phyloP scores from a whole-genome alignment of 1,140 invertebrate species.

The Helicorthomorpha holstii region DNA sequence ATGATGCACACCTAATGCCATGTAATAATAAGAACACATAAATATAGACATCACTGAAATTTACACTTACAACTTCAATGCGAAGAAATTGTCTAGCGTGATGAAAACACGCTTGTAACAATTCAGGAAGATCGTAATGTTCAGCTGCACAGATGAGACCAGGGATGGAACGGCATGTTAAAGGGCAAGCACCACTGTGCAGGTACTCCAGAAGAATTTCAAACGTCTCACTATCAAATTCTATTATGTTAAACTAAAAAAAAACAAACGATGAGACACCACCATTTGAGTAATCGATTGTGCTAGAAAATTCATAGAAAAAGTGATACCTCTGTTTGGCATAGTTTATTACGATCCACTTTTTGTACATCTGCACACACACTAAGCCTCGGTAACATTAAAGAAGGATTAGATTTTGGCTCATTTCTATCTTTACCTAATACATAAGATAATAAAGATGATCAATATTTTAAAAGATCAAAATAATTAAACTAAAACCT shows the following conservation, averaged over 20 bases:
- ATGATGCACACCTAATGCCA: slow-evolving; percentile 60
- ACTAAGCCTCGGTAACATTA: slow-evolving; percentile 67
- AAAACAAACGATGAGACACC: slow-evolving; percentile 9
- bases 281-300: not conserved
- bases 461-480: not conserved
- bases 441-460: not conserved
- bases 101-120: slow-evolving; percentile 85
- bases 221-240: slow-evolving; percentile 87
- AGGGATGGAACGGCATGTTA: slow-evolving; percentile 80
- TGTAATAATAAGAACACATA: not conserved
- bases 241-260: slow-evolving; percentile 75
- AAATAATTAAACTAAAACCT: no score
- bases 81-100: slow-evolving; percentile 83
- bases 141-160: slow-evolving; percentile 84
- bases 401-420: slow-evolving; percentile 32
- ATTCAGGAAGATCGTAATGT: slow-evolving; percentile 80
- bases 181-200: slow-evolving; percentile 75
- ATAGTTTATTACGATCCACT: slow-evolving; percentile 73
- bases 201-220: slow-evolving; percentile 75
- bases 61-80: slow-evolving; percentile 56
- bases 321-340: slow-evolving; percentile 61
- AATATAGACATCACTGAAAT: not conserved
- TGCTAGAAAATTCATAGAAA: not conserved
- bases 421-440: slow-evolving; percentile 33
- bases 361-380: slow-evolving; percentile 86